These are phyloP conservation scores for Lathronympha strigana DNA, from an alignment of 2,888 invertebrate species.

Conservation along the genomic window DNA sequence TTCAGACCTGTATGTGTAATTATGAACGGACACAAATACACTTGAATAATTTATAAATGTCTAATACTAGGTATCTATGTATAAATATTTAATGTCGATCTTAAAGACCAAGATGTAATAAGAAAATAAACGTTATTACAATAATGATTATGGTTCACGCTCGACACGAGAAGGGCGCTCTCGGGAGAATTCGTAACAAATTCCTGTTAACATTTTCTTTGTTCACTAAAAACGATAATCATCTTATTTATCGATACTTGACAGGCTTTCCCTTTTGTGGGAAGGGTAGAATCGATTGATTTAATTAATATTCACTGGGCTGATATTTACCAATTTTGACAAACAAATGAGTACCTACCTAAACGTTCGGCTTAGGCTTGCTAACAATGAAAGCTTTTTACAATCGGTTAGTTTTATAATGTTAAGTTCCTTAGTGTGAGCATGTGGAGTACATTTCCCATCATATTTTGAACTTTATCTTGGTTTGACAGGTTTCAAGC, in stretches of 20 bases:
- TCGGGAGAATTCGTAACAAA: constrained; percentile 45
- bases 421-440: too few relatives aligned
- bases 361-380: neutral
- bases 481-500: too few relatives aligned
- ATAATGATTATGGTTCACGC: constrained; percentile 49
- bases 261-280: constrained; percentile 47
- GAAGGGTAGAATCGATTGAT: constrained; percentile 48
- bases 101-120: constrained; percentile 21
- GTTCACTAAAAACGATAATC: constrained; percentile 47
- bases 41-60: constrained; percentile 1
- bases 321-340: constrained; percentile 32
- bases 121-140: constrained; percentile 42
- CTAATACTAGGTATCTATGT: neutral
- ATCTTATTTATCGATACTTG: constrained; percentile 52
- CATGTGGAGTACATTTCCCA: too few relatives aligned
- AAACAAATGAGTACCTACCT: constrained; percentile 21
- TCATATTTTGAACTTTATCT: too few relatives aligned
- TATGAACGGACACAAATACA: too few relatives aligned
- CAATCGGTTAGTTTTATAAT: too few relatives aligned
- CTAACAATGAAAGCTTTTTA: neutral
- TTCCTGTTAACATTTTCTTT: constrained; percentile 50
- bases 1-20: too few relatives aligned
- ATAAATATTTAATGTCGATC: neutral
- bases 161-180: constrained; percentile 31
- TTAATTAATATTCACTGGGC: constrained; percentile 47